Percentiles rank a stretch among this genome's conserved stretches.
Evolutionary conservation across 2,113 vertebrate genomes (phyloP).

Genomic region (Ovis canadensis): DNA sequence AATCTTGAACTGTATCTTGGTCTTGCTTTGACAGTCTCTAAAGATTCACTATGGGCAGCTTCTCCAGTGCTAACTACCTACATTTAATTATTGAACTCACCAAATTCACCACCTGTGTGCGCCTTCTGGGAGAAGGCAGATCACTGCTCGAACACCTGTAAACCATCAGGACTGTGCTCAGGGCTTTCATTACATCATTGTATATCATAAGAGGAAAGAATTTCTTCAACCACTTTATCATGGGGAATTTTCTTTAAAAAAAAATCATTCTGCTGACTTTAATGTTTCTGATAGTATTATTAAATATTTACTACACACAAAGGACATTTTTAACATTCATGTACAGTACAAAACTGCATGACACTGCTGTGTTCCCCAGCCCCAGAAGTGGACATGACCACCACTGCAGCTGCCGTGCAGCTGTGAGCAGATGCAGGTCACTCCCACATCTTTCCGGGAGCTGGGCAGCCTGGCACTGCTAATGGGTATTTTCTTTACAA

Average conservation of each 20-base stretch:
- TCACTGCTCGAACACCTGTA: background rate
- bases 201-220: background rate
- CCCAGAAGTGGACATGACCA: background rate
- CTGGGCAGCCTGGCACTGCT: background rate
- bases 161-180: background rate
- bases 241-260: background rate
- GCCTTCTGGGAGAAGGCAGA: background rate
- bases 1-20: background rate
- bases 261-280: background rate
- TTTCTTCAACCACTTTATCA: background rate
- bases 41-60: background rate
- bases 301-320: background rate
- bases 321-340: background rate
- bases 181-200: background rate
- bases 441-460: background rate
- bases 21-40: background rate
- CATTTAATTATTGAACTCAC: background rate
- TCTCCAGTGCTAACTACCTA: background rate
- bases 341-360: background rate
- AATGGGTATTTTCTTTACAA: background rate
- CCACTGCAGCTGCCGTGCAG: accelerated
- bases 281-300: background rate
- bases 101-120: background rate
- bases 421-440: background rate
- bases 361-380: background rate